These are phyloP conservation scores for Bombus pyrosoma DNA, from an alignment of 1,140 invertebrate species.

Conservation along the genomic window DNA sequence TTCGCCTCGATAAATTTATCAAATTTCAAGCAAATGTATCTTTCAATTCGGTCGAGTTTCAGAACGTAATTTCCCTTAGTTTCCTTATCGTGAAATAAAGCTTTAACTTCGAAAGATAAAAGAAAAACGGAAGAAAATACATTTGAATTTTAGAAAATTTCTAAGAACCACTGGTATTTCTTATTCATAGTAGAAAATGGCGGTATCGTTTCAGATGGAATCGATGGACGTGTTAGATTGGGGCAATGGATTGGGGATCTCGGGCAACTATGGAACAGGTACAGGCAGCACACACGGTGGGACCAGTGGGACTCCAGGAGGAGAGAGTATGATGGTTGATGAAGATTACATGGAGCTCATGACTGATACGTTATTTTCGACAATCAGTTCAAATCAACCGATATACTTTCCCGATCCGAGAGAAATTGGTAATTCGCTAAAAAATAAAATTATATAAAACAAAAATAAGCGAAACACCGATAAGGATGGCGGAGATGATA, in stretches of 20 bases:
- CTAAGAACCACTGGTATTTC: background rate
- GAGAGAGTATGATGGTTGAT: constrained; percentile 91
- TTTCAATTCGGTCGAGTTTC: background rate
- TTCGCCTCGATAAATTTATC: background rate
- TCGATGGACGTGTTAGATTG: constrained; percentile 91
- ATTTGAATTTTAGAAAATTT: background rate
- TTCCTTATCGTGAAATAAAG: background rate
- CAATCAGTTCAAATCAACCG: constrained; percentile 93
- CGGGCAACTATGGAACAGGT: constrained; percentile 67
- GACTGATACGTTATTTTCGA: constrained; percentile 95
- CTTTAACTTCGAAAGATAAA: background rate
- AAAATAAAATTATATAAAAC: background rate
- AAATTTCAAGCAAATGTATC: background rate
- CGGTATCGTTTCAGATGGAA: constrained; percentile 84
- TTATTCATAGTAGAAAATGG: background rate
- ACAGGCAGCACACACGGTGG: constrained; percentile 69
- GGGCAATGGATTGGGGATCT: constrained; percentile 78
- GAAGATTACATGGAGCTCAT: constrained; percentile 95
- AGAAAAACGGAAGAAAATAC: too few relatives aligned
- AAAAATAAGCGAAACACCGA: background rate
- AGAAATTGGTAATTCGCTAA: constrained; percentile 91
- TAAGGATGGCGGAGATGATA: background rate
- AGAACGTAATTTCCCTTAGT: background rate
- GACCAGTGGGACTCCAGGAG: constrained; percentile 82
- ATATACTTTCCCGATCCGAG: constrained; percentile 98